Conservation (phyloP, 2,888 invertebrate species). For the Tineola bisselliella region DNA sequence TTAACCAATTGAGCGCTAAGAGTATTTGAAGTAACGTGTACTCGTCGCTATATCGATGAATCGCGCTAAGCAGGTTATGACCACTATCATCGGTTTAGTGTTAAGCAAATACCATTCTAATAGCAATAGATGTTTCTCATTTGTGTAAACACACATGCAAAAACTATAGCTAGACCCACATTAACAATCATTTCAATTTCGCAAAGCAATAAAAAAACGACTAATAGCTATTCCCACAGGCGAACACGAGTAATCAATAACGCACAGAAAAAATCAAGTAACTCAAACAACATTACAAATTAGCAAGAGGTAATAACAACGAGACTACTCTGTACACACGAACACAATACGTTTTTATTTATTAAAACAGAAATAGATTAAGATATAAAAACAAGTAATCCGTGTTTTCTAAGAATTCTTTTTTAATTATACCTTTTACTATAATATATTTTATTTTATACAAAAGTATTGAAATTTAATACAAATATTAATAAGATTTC, state of each 20-base stretch:
- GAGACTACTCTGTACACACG: constrained; percentile 14
- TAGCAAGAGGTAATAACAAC: constrained; percentile 30
- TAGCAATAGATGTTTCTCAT: background rate
- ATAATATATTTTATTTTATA: too few species aligned
- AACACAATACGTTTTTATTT: background rate
- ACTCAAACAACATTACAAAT: constrained; percentile 34
- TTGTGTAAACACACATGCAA: background rate
- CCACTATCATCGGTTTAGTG: too few species aligned
- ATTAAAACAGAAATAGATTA: background rate
- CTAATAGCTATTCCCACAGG: background rate
- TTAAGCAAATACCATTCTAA: background rate
- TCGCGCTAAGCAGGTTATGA: too few species aligned
- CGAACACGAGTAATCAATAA: constrained; percentile 5
- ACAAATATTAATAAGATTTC: constrained; percentile 16
- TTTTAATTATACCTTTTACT: too few species aligned
- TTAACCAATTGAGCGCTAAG: too few species aligned
- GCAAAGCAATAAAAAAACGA: constrained; percentile 2
- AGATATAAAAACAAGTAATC: too few species aligned
- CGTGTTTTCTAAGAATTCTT: too few species aligned
- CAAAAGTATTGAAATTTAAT: too few species aligned
- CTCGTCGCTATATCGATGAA: too few species aligned
- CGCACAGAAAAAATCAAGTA: constrained; percentile 16
- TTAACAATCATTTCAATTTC: background rate
- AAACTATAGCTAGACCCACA: background rate
- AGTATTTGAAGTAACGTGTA: too few species aligned